Conservation (phyloP, 2,113 vertebrate genomes). For the Dasyprocta punctata region DNA sequence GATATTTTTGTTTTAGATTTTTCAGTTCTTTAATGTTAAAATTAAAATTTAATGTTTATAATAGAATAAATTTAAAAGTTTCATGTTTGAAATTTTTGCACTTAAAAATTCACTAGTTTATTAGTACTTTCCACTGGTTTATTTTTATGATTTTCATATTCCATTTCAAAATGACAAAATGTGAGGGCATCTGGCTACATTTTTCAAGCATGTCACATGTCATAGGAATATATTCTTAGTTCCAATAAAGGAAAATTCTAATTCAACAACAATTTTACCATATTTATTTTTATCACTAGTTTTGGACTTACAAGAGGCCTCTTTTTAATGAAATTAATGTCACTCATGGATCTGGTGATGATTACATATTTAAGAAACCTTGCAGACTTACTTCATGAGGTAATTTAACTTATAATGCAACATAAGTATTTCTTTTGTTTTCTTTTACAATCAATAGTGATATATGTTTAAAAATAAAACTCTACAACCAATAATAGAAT, state of each 20-base stretch:
- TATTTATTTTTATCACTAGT: neutral
- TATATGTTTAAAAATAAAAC: neutral
- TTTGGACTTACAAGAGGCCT: neutral
- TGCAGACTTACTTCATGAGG: neutral
- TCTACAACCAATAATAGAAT: neutral
- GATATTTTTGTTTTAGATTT: neutral
- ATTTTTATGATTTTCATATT: neutral
- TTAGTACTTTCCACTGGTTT: neutral
- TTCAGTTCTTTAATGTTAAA: neutral
- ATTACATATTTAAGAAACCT: neutral
- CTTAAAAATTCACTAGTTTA: neutral
- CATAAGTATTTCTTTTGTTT: neutral
- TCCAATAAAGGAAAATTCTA: neutral
- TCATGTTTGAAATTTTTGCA: neutral
- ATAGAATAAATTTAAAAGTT: neutral
- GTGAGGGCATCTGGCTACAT: neutral
- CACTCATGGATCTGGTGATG: neutral
- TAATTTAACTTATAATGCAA: neutral
- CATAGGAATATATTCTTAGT: neutral
- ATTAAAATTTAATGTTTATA: neutral
- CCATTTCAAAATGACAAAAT: conserved; percentile 3
- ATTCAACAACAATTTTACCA: neutral
- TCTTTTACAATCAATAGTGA: neutral
- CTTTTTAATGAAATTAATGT: neutral
- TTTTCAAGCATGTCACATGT: neutral